phyloP scores from a whole-genome alignment of 2,888 invertebrate genomes.

The Alentia gelatinosa region DNA sequence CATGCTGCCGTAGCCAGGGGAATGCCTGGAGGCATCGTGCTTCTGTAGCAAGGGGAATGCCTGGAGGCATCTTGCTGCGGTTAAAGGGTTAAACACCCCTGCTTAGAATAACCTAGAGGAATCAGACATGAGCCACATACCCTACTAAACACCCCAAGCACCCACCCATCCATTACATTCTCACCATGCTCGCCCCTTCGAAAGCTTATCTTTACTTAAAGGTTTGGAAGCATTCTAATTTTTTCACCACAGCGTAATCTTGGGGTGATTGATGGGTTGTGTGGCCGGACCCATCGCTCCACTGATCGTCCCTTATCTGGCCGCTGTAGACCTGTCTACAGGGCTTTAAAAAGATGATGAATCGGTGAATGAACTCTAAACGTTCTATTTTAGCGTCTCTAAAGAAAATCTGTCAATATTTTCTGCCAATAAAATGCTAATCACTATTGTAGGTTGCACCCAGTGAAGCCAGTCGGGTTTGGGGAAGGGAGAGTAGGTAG shows the following conservation, averaged over 20 bases:
- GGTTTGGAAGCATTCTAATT: neutral
- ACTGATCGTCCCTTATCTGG: neutral
- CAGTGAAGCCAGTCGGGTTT: neutral
- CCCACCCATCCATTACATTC: neutral
- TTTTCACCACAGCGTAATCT: neutral
- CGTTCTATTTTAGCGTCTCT: neutral
- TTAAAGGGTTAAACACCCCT: too few species aligned
- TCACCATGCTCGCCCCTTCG: neutral
- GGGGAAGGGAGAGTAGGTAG: too few species aligned
- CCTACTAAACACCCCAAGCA: too few species aligned
- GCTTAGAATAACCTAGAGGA: too few species aligned
- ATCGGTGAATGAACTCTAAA: conserved; percentile 1
- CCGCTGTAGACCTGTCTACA: neutral
- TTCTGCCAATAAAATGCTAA: neutral
- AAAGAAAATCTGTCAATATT: neutral
- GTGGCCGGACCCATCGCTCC: neutral
- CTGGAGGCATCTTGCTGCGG: too few species aligned
- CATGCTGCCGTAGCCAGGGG: too few species aligned
- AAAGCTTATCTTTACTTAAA: conserved; percentile 16
- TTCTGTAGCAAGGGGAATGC: too few species aligned
- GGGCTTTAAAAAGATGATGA: conserved; percentile 5
- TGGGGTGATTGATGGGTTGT: neutral
- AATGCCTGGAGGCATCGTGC: too few species aligned
- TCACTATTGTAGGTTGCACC: neutral
- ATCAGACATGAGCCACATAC: neutral